Evolutionary conservation across 2,113 vertebrate genomes (phyloP), one percentile per base, ranked within the genome.

Genomic region (Atherinomorus stipes): DNA sequence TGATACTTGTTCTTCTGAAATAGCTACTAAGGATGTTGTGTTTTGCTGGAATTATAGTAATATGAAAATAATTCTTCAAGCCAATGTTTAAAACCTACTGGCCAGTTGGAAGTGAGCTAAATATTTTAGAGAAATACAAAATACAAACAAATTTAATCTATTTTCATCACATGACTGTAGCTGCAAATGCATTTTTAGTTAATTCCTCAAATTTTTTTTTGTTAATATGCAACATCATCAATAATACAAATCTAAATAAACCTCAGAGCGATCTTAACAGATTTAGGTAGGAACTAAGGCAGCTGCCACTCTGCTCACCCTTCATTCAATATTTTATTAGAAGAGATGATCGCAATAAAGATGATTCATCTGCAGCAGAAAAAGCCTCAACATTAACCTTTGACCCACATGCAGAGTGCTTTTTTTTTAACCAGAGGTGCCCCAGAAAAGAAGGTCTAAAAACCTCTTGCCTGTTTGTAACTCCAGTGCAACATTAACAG

Each of bases 381-480:
- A 1, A 58, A 66, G 68, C 66, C 45, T 7, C 11, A 67, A 31
- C 37, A 73, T 74, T 71, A 76, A 62, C 70, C 75, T 85, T 22
- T 85, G 71, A 78, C 84, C 66, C 63, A 31, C 12, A 23, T 6
- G 25, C 50, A 54, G 23, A 21, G 2, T 49, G 44, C 44, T n/a
- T 47, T 52, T 23, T 19, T 60, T 61, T 38, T 58, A 10, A 60
- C 44, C n/a, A 38, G 53, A 68, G 44, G 64, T 74, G 64, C 68
- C 71, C 68, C n/a, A 23, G 66, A 78, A 67, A 63, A 71, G 28
- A 45, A 34, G 28, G 49, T 56, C 51, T 87, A 61, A 71, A 34
- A 82, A 80, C 60, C 50, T 64, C 60, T 71, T 11, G 22, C 58
- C 64, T 66, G 70, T 84, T 83, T 75, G 72, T 71, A 88, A 52